Conservation (phyloP, 2,113 vertebrate genomes). For the Pitta sordida region DNA sequence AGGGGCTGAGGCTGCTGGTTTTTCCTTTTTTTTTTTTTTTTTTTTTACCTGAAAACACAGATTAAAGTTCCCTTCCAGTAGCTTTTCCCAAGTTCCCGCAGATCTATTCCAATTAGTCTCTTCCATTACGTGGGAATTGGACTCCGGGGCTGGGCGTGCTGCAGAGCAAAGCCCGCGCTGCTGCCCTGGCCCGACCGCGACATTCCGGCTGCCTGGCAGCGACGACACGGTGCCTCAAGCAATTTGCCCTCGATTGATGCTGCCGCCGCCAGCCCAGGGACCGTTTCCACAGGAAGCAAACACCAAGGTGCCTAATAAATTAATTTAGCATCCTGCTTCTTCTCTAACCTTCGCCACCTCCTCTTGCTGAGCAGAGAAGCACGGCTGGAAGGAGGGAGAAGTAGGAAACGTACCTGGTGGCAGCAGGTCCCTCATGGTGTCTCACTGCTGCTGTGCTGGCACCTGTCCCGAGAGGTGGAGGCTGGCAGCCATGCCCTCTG, state of each 20-base stretch:
- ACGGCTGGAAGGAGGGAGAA: neutral
- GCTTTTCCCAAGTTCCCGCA: neutral
- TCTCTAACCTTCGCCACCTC: neutral
- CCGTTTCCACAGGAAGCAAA: neutral
- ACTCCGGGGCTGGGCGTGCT: neutral
- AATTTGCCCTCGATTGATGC: neutral
- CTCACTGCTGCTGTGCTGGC: fast-evolving
- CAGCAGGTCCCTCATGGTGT: fast-evolving
- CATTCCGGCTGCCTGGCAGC: fast-evolving
- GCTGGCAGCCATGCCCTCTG: neutral
- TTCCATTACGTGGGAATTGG: neutral
- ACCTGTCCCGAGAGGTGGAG: fast-evolving
- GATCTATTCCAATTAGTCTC: constrained; percentile 46
- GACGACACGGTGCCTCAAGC: fast-evolving
- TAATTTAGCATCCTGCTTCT: neutral
- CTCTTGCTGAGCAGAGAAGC: neutral
- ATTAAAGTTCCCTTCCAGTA: neutral
- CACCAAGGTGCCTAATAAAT: neutral
- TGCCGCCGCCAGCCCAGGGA: neutral
- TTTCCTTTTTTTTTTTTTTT: neutral
- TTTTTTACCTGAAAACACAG: neutral
- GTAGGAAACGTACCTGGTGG: neutral
- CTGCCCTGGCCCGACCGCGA: neutral
- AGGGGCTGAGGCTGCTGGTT: neutral
- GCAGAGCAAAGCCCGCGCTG: neutral